Evolutionary conservation across 2,113 vertebrate genomes (phyloP).

Genomic region (Hassar affinis): DNA sequence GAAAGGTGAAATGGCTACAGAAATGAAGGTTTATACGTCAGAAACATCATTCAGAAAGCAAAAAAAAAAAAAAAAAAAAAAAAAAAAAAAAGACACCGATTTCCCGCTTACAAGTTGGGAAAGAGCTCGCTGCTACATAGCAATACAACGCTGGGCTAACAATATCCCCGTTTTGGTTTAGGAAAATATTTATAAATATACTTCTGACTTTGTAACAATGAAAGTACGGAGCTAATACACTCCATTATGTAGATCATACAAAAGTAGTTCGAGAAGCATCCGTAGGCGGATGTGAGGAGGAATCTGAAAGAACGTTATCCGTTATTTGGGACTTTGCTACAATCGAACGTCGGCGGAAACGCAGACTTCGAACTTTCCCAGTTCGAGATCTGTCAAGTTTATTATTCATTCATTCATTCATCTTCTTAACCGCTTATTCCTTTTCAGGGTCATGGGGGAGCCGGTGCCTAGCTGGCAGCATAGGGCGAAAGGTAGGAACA

Average conservation of each 20-base stretch:
- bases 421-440: no score
- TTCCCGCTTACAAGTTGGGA: slow-evolving; percentile 40
- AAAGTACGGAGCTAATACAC: slow-evolving; percentile 47
- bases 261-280: slow-evolving; percentile 69
- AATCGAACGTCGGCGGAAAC: slow-evolving; percentile 41
- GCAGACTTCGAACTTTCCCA: slow-evolving; percentile 17
- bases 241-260: slow-evolving; percentile 43
- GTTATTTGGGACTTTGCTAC: slow-evolving; percentile 24
- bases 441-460: no score
- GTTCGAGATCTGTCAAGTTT: neutral
- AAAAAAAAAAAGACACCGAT: slow-evolving; percentile 28
- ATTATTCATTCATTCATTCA: no score
- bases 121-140: slow-evolving; percentile 43
- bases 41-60: slow-evolving; percentile 52
- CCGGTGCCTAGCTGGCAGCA: no score
- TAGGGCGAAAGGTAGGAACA: no score
- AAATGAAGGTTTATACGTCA: slow-evolving; percentile 38
- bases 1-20: slow-evolving; percentile 63
- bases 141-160: slow-evolving; percentile 41
- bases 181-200: slow-evolving; percentile 70
- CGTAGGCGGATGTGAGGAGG: slow-evolving; percentile 5
- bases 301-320: neutral
- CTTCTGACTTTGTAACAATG: slow-evolving; percentile 67
- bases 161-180: slow-evolving; percentile 58
- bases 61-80: slow-evolving; percentile 19